These are phyloP conservation scores for Hydrotaea diabolus DNA, from an alignment of 2,888 invertebrate genomes.

Conservation along the genomic window DNA sequence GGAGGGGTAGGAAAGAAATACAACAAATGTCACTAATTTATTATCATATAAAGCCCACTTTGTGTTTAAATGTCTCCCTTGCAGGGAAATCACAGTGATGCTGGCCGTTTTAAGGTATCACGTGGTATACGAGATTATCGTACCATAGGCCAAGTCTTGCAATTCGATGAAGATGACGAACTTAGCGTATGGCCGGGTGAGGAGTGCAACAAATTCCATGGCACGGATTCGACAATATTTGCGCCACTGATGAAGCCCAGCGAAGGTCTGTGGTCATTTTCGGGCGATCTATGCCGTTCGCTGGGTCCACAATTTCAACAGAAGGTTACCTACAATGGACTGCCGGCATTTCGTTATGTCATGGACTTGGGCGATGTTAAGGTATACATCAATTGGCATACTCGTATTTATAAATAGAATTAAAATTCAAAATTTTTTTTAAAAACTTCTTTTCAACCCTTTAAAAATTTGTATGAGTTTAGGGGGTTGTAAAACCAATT, in stretches of 20 bases:
- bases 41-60: slow-evolving; percentile 60
- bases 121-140: slow-evolving; percentile 87
- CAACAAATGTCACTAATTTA: no score
- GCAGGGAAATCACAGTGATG: slow-evolving; percentile 88
- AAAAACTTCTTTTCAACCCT: no score
- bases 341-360: slow-evolving; percentile 86
- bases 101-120: slow-evolving; percentile 86
- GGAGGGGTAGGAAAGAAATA: slow-evolving; percentile 87
- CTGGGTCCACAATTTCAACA: slow-evolving; percentile 83
- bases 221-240: slow-evolving; percentile 93
- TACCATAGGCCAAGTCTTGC: slow-evolving; percentile 87
- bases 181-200: slow-evolving; percentile 85
- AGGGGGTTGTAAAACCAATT: no score
- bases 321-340: slow-evolving; percentile 84
- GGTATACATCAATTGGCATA: slow-evolving; percentile 61
- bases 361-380: slow-evolving; percentile 86
- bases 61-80: slow-evolving; percentile 42
- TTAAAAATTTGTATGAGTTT: no score
- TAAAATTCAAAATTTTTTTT: no score
- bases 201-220: slow-evolving; percentile 87
- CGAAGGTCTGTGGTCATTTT: slow-evolving; percentile 86
- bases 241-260: slow-evolving; percentile 86
- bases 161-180: slow-evolving; percentile 84
- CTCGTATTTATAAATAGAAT: no score
- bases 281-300: slow-evolving; percentile 88